These are phyloP conservation scores for Horisme vitalbata DNA, from an alignment of 2,888 invertebrate species.

Conservation along the genomic window DNA sequence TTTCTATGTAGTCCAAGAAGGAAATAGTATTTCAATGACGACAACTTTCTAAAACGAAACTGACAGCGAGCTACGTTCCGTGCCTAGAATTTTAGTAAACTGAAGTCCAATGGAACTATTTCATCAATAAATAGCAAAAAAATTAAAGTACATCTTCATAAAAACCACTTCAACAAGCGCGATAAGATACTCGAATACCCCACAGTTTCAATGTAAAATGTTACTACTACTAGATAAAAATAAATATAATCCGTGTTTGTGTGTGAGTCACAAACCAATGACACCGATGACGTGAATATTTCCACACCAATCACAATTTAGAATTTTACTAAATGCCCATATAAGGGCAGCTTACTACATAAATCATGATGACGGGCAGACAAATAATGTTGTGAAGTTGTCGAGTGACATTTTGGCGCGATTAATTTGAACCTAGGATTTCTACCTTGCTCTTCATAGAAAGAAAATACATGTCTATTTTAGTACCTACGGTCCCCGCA, in stretches of 20 bases:
- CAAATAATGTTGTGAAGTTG: conserved; percentile 59
- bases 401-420: conserved; percentile 53
- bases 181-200: conserved; percentile 55
- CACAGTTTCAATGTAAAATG: conserved; percentile 39
- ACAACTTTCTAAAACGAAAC: conserved; percentile 42
- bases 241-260: conserved; percentile 50
- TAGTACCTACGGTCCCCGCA: no score
- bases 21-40: not conserved
- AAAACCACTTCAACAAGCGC: conserved; percentile 39
- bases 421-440: not conserved
- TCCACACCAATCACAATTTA: conserved; percentile 81
- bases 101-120: no score
- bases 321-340: conserved; percentile 85
- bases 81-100: conserved; percentile 31
- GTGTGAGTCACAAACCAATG: conserved; percentile 73
- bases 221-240: no score
- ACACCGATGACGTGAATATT: conserved; percentile 58
- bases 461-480: no score
- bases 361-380: no score
- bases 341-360: no score
- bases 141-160: no score
- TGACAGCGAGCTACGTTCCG: conserved; percentile 49
- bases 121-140: conserved; percentile 39
- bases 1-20: not conserved
- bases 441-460: no score